Evolutionary conservation across 2,113 vertebrate genomes (phyloP).

Genomic region (Piaya cayana): DNA sequence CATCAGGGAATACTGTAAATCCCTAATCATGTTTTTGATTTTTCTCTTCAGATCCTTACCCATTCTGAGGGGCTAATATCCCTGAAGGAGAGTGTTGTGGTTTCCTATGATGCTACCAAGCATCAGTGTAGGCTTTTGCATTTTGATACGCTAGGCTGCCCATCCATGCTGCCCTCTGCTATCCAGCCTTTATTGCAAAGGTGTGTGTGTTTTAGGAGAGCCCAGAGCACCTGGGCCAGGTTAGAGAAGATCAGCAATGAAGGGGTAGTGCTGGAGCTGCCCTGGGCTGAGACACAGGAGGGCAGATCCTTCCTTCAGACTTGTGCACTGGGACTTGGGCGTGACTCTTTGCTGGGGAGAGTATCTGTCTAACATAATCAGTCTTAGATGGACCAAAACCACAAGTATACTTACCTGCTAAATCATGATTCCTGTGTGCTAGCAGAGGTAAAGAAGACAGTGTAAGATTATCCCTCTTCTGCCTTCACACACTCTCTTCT

Average conservation of each 20-base stretch:
- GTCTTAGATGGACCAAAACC: not conserved
- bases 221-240: not conserved
- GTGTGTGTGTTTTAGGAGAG: not conserved
- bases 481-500: not conserved
- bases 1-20: conserved; percentile 1
- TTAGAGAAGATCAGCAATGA: not conserved
- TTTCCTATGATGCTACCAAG: not conserved
- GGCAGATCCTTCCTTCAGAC: not conserved
- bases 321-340: not conserved
- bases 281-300: not conserved
- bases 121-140: not conserved
- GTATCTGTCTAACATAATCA: no score
- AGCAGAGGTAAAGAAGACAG: not conserved
- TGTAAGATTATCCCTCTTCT: not conserved
- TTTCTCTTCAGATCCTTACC: not conserved
- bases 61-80: not conserved
- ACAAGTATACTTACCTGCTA: not conserved
- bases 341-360: not conserved
- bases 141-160: not conserved
- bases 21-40: not conserved
- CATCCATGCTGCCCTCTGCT: not conserved
- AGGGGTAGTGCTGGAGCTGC: not conserved
- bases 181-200: not conserved
- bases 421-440: not conserved
- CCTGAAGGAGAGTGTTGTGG: not conserved